Evolutionary conservation across 1,140 invertebrate species (phyloP), one percentile per base, ranked within the genome.

Genomic region (Drosophila melanogaster): DNA sequence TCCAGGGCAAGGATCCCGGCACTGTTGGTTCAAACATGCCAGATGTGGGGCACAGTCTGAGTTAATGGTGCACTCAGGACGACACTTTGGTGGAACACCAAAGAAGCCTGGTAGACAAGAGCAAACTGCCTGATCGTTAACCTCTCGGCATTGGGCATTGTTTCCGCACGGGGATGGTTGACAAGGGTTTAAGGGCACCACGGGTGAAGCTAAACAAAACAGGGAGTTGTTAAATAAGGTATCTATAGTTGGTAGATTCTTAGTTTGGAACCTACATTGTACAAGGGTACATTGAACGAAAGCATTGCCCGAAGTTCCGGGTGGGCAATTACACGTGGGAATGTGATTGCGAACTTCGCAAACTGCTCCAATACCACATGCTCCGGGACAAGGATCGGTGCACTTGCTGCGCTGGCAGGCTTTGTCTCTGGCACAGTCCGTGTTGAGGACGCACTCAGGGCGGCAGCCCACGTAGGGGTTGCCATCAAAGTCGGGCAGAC

Each of bases 361-460:
- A 54, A 94, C 93, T 2, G 96, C 95, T 72, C 94, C 94, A 11
- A 94, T 91, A 12, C 96, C 96, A 89, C 96, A 97, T 7, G 95
- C 94, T 37, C 96, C 96, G 6, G 94, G 94, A 83, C 96, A 96
- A 19, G 96, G 96, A 92, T 97, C 95, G 35, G 92, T 92, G 86
- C 96, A 97, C 87, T 95, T 96, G 75, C 94, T 94, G 79, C 94
- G 93, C 44, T 95, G 93, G 61, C 96, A 96, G 46, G 95, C 95
- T 69, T 93, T 94, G 73, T 92, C 92, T 0, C 94, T 93, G 76
- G 95, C 92, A 91, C 97, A 98, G 69, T 98, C 97, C 3, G 96
- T 94, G 91, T 96, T 97, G 75, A 96, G 94, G 0, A 96, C 95
- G 92, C 97, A 98, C 92, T 97, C 96, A 7, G 96, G 96, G 69